Evolutionary conservation across 2,888 invertebrate species (phyloP), one percentile per base, ranked within the genome.

Genomic region (Neoascia interrupta): DNA sequence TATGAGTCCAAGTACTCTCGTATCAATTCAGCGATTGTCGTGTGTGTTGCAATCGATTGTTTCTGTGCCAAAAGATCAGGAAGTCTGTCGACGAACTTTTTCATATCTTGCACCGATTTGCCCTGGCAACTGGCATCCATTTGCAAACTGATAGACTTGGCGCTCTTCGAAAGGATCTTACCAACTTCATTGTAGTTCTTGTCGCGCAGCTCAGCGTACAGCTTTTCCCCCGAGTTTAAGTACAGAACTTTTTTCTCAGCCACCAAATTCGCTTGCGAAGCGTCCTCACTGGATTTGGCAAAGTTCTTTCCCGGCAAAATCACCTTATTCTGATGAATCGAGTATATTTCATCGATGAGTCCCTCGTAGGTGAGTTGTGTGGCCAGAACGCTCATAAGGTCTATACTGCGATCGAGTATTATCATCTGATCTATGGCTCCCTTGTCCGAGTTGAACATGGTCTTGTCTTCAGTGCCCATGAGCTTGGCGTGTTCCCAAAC

Each of bases 351-450:
- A 89, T 99, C 99, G 81, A 99, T 96, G 5, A 99, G 91, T 2
- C 99, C 99, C 88, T 98, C 98, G 84, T 99, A 99, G 0, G 99
- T 99, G 28, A 98, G 91, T 85, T 99, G 99, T 0, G 97, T 97
- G 0, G 96, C 93, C 84, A 99, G 90, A 0, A 97, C 96, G 45
- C 97, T 96, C 47, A 99, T 91, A 58, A 97, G 92, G 90, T 99
- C 99, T 2, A 97, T 92, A 39, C 94, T 93, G 19, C 99, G 91
- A 88, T 99, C 99, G 1, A 99, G 89, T 43, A 99, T 89, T 5
- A 99, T 90, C 69, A 99, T 90, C 86, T 96, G 95, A 87, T 98
- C 97, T 45, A 99, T 96, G 61, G 91, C 90, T 0, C 92, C 91
- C 64, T 94, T 93, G 5, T 89, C 89, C 18, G 88, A 87, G 80